Evolutionary conservation across 2,113 vertebrate species (phyloP).

Genomic region (Regulus satrapa): DNA sequence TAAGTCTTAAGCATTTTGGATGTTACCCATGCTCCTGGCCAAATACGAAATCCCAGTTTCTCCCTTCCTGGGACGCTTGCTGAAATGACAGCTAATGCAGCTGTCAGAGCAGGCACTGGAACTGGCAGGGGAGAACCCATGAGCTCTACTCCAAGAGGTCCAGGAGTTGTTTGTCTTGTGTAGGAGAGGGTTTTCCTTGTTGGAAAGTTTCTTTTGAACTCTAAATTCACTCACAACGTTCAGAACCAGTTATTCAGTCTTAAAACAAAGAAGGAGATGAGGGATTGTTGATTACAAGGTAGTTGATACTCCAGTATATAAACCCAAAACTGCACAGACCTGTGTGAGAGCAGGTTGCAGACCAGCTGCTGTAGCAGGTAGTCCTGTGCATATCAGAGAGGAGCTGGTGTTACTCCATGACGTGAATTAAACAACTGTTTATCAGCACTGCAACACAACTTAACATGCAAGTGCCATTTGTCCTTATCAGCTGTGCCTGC

Average conservation of each 20-base stretch:
- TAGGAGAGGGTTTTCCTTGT: background rate
- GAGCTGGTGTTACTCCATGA: background rate
- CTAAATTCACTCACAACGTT: background rate
- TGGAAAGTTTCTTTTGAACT: background rate
- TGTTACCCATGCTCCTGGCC: background rate
- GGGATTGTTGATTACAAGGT: background rate
- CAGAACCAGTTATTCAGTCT: background rate
- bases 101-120: background rate
- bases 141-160: background rate
- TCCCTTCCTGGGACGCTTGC: background rate
- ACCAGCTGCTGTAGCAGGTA: background rate
- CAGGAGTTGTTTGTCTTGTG: background rate
- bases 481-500: background rate
- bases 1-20: background rate
- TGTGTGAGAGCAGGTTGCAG: background rate
- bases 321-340: background rate
- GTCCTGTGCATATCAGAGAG: background rate
- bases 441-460: slow-evolving; percentile 17
- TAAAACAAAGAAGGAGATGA: background rate
- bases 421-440: background rate
- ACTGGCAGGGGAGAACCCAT: background rate
- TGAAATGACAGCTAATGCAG: background rate
- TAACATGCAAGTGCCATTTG: background rate
- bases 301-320: background rate
- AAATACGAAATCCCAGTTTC: background rate